These are phyloP conservation scores for Rhimphoctona megacephalus DNA, from an alignment of 2,888 invertebrate genomes.

Conservation along the genomic window DNA sequence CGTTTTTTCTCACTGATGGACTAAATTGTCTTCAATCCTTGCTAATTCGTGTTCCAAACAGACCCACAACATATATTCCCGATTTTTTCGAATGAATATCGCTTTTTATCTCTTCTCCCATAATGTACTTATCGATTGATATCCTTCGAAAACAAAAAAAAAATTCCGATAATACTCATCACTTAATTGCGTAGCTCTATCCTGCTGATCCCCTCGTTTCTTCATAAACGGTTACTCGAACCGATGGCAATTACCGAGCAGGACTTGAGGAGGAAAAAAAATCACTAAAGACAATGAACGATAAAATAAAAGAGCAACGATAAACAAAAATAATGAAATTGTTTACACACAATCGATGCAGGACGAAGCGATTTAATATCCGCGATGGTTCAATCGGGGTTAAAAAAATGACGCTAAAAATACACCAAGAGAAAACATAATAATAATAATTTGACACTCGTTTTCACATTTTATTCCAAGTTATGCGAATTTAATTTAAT, in stretches of 20 bases:
- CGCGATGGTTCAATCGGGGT: not conserved
- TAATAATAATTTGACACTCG: conserved; percentile 11
- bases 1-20: not conserved
- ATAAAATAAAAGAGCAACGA: conserved; percentile 7
- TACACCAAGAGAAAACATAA: conserved; percentile 7
- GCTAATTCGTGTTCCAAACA: not conserved
- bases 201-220: not conserved
- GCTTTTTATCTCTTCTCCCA: not conserved
- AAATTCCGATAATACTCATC: conserved; percentile 20
- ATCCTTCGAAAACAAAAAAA: conserved; percentile 6
- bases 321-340: conserved; percentile 11
- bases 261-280: conserved; percentile 1
- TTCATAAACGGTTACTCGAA: not conserved
- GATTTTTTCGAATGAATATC: not conserved
- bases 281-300: conserved; percentile 32
- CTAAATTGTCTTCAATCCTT: not conserved
- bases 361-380: conserved; percentile 32
- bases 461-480: conserved; percentile 36
- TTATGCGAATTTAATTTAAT: conserved; percentile 55
- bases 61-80: not conserved
- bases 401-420: conserved; percentile 35
- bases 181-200: conserved; percentile 3
- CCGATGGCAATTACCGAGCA: not conserved
- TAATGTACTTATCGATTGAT: conserved; percentile 50
- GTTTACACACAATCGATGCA: conserved; percentile 48